These are phyloP conservation scores for Pelmatolapia mariae DNA, from an alignment of 2,113 vertebrate species.

Conservation along the genomic window DNA sequence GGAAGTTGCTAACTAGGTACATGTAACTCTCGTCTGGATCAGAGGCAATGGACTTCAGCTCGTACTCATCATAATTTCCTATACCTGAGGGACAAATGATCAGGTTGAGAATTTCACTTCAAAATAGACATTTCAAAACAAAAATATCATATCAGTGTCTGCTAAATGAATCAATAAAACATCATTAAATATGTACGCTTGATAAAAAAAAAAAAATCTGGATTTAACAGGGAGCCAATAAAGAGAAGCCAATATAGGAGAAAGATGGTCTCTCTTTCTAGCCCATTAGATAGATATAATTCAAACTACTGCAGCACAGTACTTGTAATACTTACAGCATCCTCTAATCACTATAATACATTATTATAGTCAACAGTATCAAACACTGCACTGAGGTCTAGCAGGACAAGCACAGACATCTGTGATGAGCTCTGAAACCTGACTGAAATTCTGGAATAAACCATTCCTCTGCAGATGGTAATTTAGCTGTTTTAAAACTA, in stretches of 20 bases:
- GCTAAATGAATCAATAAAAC: background rate
- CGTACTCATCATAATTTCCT: slow-evolving; percentile 83
- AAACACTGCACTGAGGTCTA: background rate
- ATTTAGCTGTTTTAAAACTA: background rate
- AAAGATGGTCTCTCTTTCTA: background rate
- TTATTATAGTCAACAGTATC: background rate
- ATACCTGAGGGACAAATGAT: slow-evolving; percentile 75
- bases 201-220: background rate
- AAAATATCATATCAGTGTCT: background rate
- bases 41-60: slow-evolving; percentile 86
- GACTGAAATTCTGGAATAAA: background rate
- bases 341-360: background rate
- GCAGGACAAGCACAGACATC: background rate
- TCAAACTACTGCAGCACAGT: background rate
- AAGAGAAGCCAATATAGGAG: background rate
- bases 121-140: background rate
- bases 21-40: slow-evolving; percentile 89
- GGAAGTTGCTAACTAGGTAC: slow-evolving; percentile 93
- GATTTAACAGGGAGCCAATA: background rate
- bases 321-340: background rate
- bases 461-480: background rate
- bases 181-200: background rate
- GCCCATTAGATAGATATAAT: background rate
- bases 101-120: background rate
- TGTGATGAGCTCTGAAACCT: background rate